Conservation (phyloP, 2,113 vertebrate species). For the Propithecus coquereli region DNA sequence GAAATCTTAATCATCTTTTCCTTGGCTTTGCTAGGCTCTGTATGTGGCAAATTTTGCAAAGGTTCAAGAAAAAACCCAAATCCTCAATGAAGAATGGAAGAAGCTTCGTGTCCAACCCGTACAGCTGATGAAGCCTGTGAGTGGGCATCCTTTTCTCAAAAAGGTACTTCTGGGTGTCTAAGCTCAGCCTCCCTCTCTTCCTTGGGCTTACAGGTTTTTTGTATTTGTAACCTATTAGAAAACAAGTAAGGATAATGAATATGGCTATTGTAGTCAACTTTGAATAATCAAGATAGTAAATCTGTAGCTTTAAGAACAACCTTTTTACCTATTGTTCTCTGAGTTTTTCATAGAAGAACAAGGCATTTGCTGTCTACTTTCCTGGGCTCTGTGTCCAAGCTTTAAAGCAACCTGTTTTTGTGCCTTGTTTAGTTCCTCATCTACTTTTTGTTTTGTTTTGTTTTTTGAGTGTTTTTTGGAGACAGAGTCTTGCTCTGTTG, state of each 20-base stretch:
- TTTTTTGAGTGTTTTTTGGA: too few relatives aligned
- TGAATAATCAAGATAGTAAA: neutral
- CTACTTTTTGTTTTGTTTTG: too few relatives aligned
- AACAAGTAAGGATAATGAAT: neutral
- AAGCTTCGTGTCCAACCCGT: conserved; percentile 93
- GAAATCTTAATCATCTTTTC: conserved; percentile 2
- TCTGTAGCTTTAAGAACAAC: neutral
- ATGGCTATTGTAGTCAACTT: neutral
- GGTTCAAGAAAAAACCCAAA: conserved; percentile 90
- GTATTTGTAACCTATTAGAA: neutral
- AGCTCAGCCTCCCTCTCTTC: neutral
- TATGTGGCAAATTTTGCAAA: conserved; percentile 94
- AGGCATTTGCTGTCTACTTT: neutral
- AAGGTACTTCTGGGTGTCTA: conserved; percentile 85
- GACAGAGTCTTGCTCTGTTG: too few relatives aligned
- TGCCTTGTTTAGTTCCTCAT: neutral
- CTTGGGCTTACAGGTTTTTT: neutral
- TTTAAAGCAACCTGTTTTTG: neutral
- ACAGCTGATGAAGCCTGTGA: conserved; percentile 87
- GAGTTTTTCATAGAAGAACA: neutral
- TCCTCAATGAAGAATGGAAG: conserved; percentile 95
- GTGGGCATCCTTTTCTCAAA: conserved; percentile 86
- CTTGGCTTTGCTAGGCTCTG: conserved; percentile 83
- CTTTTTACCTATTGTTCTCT: neutral
- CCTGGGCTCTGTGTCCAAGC: neutral